Evolutionary conservation across 2,888 invertebrate genomes (phyloP).

Genomic region (Dasypogon diadema): DNA sequence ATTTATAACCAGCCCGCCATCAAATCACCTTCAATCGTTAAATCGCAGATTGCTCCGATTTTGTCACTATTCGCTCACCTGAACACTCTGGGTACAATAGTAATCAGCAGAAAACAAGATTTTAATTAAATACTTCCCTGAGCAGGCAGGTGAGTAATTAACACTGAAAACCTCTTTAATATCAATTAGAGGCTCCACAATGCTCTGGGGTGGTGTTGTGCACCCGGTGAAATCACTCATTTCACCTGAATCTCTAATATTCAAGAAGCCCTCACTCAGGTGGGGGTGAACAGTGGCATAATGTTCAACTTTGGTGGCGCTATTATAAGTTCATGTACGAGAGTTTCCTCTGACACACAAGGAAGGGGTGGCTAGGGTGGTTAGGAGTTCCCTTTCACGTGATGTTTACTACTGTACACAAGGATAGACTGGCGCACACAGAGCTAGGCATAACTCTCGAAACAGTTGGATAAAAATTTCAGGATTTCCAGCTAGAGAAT

Average conservation of each 20-base stretch:
- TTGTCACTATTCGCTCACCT: not conserved
- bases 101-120: conserved; percentile 15
- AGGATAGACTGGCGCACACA: not conserved
- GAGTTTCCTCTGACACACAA: not conserved
- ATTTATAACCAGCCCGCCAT: too few relatives aligned
- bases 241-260: conserved; percentile 27
- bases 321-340: conserved; percentile 15
- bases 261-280: conserved; percentile 8
- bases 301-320: conserved; percentile 41
- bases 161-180: conserved; percentile 28
- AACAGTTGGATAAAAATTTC: conserved; percentile 45
- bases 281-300: conserved; percentile 3
- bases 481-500: conserved; percentile 32
- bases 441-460: conserved; percentile 23
- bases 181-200: conserved; percentile 31
- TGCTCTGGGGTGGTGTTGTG: not conserved
- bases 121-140: conserved; percentile 35
- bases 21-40: too few relatives aligned
- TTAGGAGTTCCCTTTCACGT: not conserved
- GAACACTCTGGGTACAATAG: not conserved
- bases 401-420: conserved; percentile 9
- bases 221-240: conserved; percentile 7
- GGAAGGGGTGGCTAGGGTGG: not conserved
- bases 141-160: conserved; percentile 23
- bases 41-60: not conserved